Evolutionary conservation across 2,113 vertebrate species (phyloP).

Genomic region (Corydoras maculifer): DNA sequence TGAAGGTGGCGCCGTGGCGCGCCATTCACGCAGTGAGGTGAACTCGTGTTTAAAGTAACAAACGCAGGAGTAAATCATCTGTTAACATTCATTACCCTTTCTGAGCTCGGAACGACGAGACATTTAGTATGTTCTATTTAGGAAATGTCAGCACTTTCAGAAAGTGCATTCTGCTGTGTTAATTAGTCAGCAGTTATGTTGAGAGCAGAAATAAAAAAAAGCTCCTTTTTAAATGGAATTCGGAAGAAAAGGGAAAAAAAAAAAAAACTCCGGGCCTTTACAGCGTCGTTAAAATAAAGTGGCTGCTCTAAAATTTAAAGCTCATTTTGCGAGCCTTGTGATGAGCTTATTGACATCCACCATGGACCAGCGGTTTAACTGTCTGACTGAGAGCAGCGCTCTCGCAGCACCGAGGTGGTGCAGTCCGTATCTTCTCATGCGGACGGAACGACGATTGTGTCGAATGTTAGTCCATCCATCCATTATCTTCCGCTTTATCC

Average conservation of each 20-base stretch:
- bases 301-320: conserved; percentile 62
- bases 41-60: background rate
- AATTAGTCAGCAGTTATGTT: conserved; percentile 70
- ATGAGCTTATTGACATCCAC: conserved; percentile 67
- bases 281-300: conserved; percentile 61
- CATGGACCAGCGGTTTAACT: conserved; percentile 50
- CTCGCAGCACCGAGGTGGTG: conserved; percentile 20
- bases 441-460: conserved; percentile 46
- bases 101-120: conserved; percentile 73
- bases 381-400: background rate
- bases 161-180: conserved; percentile 59
- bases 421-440: conserved; percentile 15
- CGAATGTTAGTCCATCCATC: conserved; percentile 28
- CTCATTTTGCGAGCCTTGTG: conserved; percentile 62
- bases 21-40: no score
- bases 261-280: conserved; percentile 53
- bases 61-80: conserved; percentile 66
- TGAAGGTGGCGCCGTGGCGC: no score
- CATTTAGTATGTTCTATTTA: conserved; percentile 78
- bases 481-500: no score
- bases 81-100: conserved; percentile 75
- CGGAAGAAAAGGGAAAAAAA: conserved; percentile 49
- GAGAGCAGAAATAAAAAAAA: conserved; percentile 54
- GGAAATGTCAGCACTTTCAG: conserved; percentile 68
- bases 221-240: conserved; percentile 69